Percentiles rank a stretch among this genome's conserved stretches.
Evolutionary conservation across 2,797 vertebrate species (phyloP).

Genomic region (Natrix natrix): DNA sequence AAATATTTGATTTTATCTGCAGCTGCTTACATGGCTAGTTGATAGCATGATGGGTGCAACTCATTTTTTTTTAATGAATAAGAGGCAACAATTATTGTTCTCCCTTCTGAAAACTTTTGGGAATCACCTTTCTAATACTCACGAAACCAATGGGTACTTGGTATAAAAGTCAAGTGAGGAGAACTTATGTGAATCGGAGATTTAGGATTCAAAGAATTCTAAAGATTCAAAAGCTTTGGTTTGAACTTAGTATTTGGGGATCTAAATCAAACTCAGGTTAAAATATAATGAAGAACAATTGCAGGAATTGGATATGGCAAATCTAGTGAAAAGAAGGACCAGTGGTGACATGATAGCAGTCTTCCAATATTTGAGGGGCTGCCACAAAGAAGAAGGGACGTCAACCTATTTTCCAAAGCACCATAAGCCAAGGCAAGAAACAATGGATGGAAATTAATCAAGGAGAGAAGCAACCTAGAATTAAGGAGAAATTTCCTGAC

Average conservation of each 20-base stretch:
- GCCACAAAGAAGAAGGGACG: neutral
- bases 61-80: neutral
- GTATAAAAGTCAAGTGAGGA: neutral
- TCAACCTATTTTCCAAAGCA: neutral
- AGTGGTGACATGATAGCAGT: neutral
- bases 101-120: neutral
- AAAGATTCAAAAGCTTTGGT: neutral
- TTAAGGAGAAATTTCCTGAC: neutral
- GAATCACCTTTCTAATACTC: fast-evolving
- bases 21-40: neutral
- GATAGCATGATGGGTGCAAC: neutral
- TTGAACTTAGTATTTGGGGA: neutral
- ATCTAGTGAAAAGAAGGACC: neutral
- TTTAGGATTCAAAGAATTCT: neutral
- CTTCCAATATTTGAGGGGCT: neutral
- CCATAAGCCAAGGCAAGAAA: neutral
- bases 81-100: neutral
- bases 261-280: neutral
- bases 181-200: neutral
- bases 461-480: neutral
- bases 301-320: neutral
- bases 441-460: neutral
- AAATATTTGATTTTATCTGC: neutral
- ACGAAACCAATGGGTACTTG: neutral
- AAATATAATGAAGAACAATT: neutral